A percentile compares a stretch with the other conserved stretches of the same genome.
Conservation (phyloP, 2,888 invertebrate genomes). For the Tachina lurida region DNA sequence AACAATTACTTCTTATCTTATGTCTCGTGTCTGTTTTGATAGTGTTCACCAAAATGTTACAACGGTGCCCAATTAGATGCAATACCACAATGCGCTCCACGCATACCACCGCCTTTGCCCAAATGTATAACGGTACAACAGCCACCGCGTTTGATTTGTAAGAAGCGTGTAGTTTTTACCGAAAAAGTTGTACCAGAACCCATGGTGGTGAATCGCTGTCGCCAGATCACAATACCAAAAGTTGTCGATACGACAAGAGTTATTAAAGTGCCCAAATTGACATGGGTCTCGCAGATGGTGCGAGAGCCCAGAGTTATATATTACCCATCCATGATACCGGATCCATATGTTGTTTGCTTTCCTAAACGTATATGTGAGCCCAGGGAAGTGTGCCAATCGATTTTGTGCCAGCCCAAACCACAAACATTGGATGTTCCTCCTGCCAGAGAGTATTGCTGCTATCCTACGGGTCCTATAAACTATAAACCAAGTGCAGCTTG, state of each 20-base stretch:
- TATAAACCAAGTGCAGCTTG: conserved; percentile 78
- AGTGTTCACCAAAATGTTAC: conserved; percentile 80
- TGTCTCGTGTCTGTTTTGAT: neutral
- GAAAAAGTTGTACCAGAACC: conserved; percentile 79
- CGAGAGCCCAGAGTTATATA: conserved; percentile 81
- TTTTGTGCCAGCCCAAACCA: conserved; percentile 81
- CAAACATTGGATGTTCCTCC: conserved; percentile 81
- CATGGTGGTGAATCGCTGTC: conserved; percentile 80
- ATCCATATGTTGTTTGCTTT: conserved; percentile 80
- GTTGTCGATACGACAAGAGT: conserved; percentile 80
- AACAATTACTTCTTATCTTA: neutral
- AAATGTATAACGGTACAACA: conserved; percentile 81
- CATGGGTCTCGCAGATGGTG: conserved; percentile 80
- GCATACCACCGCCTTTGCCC: conserved; percentile 79
- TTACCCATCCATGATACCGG: conserved; percentile 79
- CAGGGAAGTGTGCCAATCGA: conserved; percentile 80
- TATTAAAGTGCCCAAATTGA: conserved; percentile 79
- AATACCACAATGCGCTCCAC: conserved; percentile 79
- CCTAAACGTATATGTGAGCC: conserved; percentile 80
- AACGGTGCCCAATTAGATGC: conserved; percentile 79
- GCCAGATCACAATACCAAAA: conserved; percentile 80
- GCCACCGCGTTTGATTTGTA: conserved; percentile 79
- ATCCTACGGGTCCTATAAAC: conserved; percentile 79
- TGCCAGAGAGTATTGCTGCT: conserved; percentile 80
- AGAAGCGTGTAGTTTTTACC: conserved; percentile 80